Percentiles rank a stretch among this genome's conserved stretches.
phyloP scores from a whole-genome alignment of 30 jellyfish, hydroid and myxozoan genomes.

The Rhopilema esculentum region DNA sequence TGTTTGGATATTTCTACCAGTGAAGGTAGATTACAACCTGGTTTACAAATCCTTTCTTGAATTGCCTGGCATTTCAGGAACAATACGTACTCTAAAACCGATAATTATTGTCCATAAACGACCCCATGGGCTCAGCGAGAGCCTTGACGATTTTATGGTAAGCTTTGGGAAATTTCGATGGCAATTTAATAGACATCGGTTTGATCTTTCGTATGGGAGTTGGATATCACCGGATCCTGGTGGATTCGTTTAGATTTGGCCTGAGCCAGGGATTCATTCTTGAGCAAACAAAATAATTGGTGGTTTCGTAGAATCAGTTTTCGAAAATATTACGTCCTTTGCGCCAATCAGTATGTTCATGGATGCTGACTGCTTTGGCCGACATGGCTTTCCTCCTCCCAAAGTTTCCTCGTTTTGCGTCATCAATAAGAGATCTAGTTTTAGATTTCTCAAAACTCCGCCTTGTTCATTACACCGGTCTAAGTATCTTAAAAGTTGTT shows the following conservation, averaged over 20 bases:
- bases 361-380: background rate
- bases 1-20: background rate
- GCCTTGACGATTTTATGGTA: background rate
- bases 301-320: background rate
- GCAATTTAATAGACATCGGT: background rate
- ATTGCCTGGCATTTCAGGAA: background rate
- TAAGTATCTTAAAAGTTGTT: too few species aligned
- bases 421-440: too few species aligned
- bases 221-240: background rate
- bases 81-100: background rate
- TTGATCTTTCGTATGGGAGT: background rate
- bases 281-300: background rate
- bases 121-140: too few species aligned
- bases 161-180: background rate
- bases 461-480: too few species aligned
- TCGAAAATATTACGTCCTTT: background rate
- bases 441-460: too few species aligned
- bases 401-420: too few species aligned
- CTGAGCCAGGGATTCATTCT: background rate
- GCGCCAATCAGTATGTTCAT: background rate
- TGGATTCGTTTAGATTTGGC: background rate
- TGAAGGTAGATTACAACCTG: background rate
- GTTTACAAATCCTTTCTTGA: background rate
- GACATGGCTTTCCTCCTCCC: background rate
- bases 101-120: background rate